These are phyloP conservation scores for Trachymyrmex septentrionalis DNA, from an alignment of 1,140 invertebrate species.

Conservation along the genomic window DNA sequence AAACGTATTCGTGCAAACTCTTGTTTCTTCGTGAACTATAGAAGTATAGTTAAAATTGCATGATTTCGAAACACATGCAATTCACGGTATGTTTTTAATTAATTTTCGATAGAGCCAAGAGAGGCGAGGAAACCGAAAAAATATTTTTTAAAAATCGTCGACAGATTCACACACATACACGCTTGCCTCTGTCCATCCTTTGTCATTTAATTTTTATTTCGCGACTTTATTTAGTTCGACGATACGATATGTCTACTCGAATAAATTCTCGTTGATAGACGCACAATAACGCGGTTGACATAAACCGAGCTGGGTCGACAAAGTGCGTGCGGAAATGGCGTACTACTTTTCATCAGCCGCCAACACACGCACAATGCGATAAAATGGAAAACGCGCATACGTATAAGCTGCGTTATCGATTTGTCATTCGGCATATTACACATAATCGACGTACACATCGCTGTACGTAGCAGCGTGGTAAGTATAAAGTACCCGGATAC, in stretches of 20 bases:
- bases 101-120: constrained; percentile 24
- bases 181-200: background rate
- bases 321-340: background rate
- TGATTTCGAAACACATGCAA: background rate
- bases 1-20: constrained; percentile 9
- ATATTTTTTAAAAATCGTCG: constrained; percentile 7
- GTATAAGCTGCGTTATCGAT: constrained; percentile 55
- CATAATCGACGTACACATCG: background rate
- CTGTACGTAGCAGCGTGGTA: background rate
- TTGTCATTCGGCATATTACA: constrained; percentile 25
- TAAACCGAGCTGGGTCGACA: constrained; percentile 2
- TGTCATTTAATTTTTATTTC: constrained; percentile 36
- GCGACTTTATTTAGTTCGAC: constrained; percentile 29
- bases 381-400: constrained; percentile 51
- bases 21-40: background rate
- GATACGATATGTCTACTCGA: constrained; percentile 7
- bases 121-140: background rate
- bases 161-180: background rate
- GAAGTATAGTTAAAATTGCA: constrained; percentile 3
- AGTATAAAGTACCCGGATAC: constrained; percentile 57
- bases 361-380: constrained; percentile 9
- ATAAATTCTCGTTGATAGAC: constrained; percentile 36
- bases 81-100: constrained; percentile 10
- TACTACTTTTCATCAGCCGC: background rate
- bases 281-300: constrained; percentile 34